A percentile compares a stretch with the other conserved stretches of the same genome.
These are phyloP conservation scores for Oxyura jamaicensis DNA, from an alignment of 2,113 vertebrate genomes.

Conservation along the genomic window DNA sequence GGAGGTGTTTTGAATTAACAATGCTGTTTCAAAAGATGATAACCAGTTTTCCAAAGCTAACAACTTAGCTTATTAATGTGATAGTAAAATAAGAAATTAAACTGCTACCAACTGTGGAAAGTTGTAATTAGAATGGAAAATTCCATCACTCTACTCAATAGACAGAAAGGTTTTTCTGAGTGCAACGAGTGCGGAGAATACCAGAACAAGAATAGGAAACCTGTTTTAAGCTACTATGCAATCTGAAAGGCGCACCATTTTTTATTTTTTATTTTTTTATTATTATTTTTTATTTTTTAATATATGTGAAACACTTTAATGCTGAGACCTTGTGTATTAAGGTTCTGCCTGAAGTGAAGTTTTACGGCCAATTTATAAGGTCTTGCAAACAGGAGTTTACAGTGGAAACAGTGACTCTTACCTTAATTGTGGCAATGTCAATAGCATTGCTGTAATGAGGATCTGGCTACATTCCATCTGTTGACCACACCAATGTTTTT, in stretches of 20 bases:
- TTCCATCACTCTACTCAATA: slow-evolving; percentile 40
- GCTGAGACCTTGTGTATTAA: slow-evolving; percentile 54
- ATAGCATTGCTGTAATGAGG: slow-evolving; percentile 72
- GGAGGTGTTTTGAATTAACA: slow-evolving; percentile 24
- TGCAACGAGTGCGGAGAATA: slow-evolving; percentile 29
- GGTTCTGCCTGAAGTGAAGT: slow-evolving; percentile 63
- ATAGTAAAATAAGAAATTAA: slow-evolving; percentile 59
- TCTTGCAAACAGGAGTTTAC: slow-evolving; percentile 70
- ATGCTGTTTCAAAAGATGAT: slow-evolving; percentile 41
- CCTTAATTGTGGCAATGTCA: slow-evolving; percentile 74
- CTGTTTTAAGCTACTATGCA: slow-evolving; percentile 60
- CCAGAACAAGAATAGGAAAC: slow-evolving; percentile 61
- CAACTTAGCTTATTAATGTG: background rate
- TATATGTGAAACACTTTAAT: slow-evolving; percentile 65
- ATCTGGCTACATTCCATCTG: slow-evolving; percentile 70
- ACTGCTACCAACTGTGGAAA: slow-evolving; percentile 55
- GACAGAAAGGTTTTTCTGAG: slow-evolving; percentile 66
- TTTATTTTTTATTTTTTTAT: slow-evolving; percentile 11
- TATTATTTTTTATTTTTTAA: slow-evolving; percentile 1
- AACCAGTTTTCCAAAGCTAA: slow-evolving; percentile 49
- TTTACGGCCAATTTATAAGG: slow-evolving; percentile 71
- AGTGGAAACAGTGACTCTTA: slow-evolving; percentile 73
- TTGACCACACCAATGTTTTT: slow-evolving; percentile 70
- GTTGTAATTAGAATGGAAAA: slow-evolving; percentile 66
- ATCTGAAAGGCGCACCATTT: slow-evolving; percentile 48